Evolutionary conservation across 2,797 vertebrate genomes (phyloP).

Genomic region (Centropyge bicolor): DNA sequence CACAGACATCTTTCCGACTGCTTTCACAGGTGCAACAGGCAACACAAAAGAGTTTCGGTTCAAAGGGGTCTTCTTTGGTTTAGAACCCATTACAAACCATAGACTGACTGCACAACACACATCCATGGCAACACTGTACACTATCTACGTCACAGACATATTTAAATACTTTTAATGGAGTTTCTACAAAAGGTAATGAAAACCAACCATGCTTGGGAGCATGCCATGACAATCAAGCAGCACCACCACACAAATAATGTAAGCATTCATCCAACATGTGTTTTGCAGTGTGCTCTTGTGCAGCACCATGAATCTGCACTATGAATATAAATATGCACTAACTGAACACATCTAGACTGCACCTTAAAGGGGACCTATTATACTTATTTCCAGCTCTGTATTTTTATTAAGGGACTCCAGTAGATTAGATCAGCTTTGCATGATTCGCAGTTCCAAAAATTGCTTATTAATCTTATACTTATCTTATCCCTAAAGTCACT

Average conservation of each 20-base stretch:
- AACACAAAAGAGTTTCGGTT: slow-evolving; percentile 11
- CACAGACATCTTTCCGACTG: neutral
- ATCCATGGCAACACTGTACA: neutral
- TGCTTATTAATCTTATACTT: too few species aligned
- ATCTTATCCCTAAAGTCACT: too few species aligned
- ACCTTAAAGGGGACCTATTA: too few species aligned
- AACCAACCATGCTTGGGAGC: neutral
- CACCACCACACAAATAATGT: neutral
- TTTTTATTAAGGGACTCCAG: too few species aligned
- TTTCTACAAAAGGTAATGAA: slow-evolving; percentile 23
- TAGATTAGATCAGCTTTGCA: too few species aligned
- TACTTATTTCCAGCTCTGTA: too few species aligned
- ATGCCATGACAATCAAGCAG: slow-evolving; percentile 6
- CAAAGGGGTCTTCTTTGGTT: neutral
- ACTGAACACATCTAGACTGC: neutral
- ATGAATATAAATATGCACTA: too few species aligned
- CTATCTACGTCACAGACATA: neutral
- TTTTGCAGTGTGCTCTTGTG: too few species aligned
- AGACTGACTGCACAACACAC: slow-evolving; percentile 4
- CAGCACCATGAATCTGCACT: neutral
- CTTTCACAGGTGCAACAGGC: slow-evolving; percentile 45
- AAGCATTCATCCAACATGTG: neutral
- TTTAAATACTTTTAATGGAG: slow-evolving; percentile 16
- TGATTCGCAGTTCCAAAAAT: too few species aligned
- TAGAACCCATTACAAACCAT: neutral